Percentiles rank a stretch among this genome's conserved stretches.
These are phyloP conservation scores for Lasaia peninsularis DNA, from an alignment of 1,140 invertebrate genomes.

Conservation along the genomic window DNA sequence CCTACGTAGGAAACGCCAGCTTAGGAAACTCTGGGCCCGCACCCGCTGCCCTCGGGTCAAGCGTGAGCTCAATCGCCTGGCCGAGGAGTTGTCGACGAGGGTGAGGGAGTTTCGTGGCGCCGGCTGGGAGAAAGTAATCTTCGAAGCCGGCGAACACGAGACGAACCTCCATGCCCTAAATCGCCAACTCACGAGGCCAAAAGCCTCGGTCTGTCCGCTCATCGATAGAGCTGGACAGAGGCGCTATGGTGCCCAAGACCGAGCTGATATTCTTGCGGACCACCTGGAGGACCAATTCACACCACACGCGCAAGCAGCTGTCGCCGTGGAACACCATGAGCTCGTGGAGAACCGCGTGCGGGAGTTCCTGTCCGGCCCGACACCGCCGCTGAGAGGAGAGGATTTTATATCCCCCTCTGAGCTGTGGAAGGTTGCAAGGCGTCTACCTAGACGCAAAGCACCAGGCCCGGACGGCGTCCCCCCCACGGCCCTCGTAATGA, in stretches of 20 bases:
- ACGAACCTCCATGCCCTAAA: background rate
- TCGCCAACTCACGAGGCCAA: background rate
- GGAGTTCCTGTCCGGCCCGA: background rate
- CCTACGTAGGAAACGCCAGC: too few relatives aligned
- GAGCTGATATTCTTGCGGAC: background rate
- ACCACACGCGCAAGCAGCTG: background rate
- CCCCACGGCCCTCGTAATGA: constrained; percentile 1
- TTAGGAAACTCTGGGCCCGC: too few relatives aligned
- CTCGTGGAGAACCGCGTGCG: background rate
- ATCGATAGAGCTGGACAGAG: background rate
- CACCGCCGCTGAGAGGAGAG: background rate
- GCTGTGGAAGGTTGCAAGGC: background rate
- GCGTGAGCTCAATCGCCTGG: background rate
- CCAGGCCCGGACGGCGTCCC: background rate
- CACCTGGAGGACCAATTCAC: background rate
- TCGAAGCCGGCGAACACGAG: background rate
- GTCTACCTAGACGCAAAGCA: background rate
- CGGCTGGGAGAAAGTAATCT: background rate
- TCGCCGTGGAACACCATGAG: background rate
- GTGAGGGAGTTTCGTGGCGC: background rate
- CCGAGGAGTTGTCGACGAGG: background rate
- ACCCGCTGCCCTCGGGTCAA: background rate
- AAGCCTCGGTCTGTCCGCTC: background rate
- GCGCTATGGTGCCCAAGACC: background rate
- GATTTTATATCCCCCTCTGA: constrained; percentile 14